Evolutionary conservation across 2,888 invertebrate genomes (phyloP), one percentile per base, ranked within the genome.

Genomic region (Gnatocerus cornutus): DNA sequence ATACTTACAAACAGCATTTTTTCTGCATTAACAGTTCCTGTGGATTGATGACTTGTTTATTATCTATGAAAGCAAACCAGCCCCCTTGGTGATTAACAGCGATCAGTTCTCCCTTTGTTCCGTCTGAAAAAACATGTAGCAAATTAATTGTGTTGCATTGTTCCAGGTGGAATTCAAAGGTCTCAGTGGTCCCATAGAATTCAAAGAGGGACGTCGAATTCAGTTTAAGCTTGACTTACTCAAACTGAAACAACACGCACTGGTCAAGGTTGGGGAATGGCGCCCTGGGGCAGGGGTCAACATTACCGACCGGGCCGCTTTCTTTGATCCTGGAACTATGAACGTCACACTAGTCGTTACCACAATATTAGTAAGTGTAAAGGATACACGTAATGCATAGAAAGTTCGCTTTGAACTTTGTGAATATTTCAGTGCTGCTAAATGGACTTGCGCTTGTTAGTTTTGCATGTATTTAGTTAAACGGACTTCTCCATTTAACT

Each of bases 221-320:
- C 90, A 92, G 78, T 93, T 94, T 80, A 90, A 91, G 78, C 85
- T 94, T 70, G 94, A 94, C 81, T 84, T 93, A 62, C 86, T 93
- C 30, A 93, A 93, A 84, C 84, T 93, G 72, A 91, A 91, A 77
- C 91, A 92, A 76, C 90, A 92, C 79, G 89, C 91, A 0, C 86
- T 93, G 64, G 90, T 91, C 10, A 93, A 93, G 84, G 92, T 93
- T 52, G 93, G 93, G 0, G 92, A 92, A 81, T 93, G 92, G 92
- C 89, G 89, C 52, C 91, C 91, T 0, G 87, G 88, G 39, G 85
- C 84, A 16, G 90, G 91, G 55, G 88, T 93, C 14, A 91, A 92
- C 80, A 90, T 93, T 63, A 91, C 92, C 0, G 92, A 92, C 81
- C 86, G 88, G 9, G 88, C 89, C 8, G 89, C 92, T 37, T 92